Base-by-base conservation (phyloP, 2,113 vertebrate genomes). In the Cheilinus undulatus region DNA sequence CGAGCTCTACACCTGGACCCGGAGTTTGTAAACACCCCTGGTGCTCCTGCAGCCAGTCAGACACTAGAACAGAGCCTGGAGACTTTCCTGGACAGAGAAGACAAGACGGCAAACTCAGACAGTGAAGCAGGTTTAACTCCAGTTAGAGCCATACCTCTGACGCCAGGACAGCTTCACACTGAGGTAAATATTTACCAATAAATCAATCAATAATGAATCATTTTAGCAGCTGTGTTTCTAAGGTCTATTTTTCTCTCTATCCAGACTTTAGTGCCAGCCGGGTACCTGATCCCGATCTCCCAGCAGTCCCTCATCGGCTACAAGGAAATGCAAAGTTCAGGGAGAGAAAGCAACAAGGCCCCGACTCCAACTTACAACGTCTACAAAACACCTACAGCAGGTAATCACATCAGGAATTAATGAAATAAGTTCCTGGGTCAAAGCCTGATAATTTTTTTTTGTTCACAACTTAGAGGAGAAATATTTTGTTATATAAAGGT, bases 271-370 rank as follows among this genome's bases (percentile, higher is more conserved):
- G 90, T 97, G 0, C 95, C 96, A 0, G 95, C 97, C 17, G 95
- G 97, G 53, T 99, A 97, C 83, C 90, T 97, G 56, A 97, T 97
- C 86, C 96, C 96, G 34, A 91, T 99, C 65, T 82, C 95, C 54
- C 96, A 96, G 75, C 95, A 95, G 78, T 80, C 92, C 30, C 67
- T 91, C 79, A 52, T 93, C 83, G 36, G 79, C 90, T 79, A 87
- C 87, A 91, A 86, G 58, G 89, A 95, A 82, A 59, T 77, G 79
- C 76, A 85, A 61, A 61, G 69, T 80, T 76, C 83, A 40, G 48
- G 85, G 48, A 46, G 90, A 92, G 92, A 95, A 84, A 65, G 51
- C 49, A 83, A 40, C 76, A 91, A 93, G 52, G 88, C 90, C 19
- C 57, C 92, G 46, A 92, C 94, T 0, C 78, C 95, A 17, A 93